Base-by-base conservation (phyloP, 2,888 invertebrate species). In the Oxyteleia sp. region DNA sequence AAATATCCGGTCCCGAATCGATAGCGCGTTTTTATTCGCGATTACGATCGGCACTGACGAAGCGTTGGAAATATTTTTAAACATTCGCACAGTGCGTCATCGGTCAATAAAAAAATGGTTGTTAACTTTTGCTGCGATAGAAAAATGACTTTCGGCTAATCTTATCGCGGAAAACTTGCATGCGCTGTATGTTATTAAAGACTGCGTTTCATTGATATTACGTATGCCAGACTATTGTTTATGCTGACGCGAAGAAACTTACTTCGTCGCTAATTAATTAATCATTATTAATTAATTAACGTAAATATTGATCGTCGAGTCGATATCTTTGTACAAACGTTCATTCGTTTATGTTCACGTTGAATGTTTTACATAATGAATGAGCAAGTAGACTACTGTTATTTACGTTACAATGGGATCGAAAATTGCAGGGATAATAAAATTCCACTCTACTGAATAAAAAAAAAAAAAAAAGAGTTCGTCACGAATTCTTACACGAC, bases 261-360 rank as follows among this genome's bases (percentile, higher is more conserved):
- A 26, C 23, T 69, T 76, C n/a, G n/a, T n/a, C n/a, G n/a, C n/a
- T n/a, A n/a, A n/a, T n/a, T n/a, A n/a, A n/a, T n/a, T n/a, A n/a
- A n/a, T n/a, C n/a, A n/a, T n/a, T n/a, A n/a, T n/a, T n/a, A n/a
- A n/a, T n/a, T 53, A 61, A 76, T 59, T 68, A 68, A 76, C 61
- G 51, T 32, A 51, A 18, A 47, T 66, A 76, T 78, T 38, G 68
- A 78, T 69, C 69, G 51, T 43, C 18, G 38, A 78, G 63, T 78
- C 76, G 35, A 78, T 78, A 69, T 43, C 78, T 69, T 78, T 69
- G 53, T 69, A 69, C 53, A 69, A 53, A 69, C 45, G 20, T 43
- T 69, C 32, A 29, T 63, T 61, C 38, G 68, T 61, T 43, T 53
- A 35, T 43, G 53, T n/a, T n/a, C n/a, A 55, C 45, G 32, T n/a